phyloP scores from a whole-genome alignment of 2,888 invertebrate genomes.

The Lepidocyrtinus sp. region DNA sequence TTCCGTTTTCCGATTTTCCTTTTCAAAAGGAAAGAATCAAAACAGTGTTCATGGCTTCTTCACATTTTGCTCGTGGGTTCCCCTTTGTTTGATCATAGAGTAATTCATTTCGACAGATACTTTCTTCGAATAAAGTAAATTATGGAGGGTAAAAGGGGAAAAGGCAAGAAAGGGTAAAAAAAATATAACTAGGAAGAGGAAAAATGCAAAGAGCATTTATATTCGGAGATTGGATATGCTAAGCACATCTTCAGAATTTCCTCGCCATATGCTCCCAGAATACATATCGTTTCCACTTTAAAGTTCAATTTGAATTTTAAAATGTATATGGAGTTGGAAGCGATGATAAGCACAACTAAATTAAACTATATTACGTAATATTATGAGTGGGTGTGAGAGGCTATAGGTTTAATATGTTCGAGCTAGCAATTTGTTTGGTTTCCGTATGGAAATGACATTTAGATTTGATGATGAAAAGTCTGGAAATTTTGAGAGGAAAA shows the following conservation, averaged over 20 bases:
- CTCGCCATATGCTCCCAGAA: background rate
- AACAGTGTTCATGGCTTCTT: background rate
- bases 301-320: background rate
- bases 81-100: background rate
- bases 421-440: background rate
- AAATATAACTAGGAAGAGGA: background rate
- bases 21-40: conserved; percentile 17
- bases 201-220: background rate
- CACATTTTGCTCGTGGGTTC: background rate
- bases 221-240: background rate
- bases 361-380: background rate
- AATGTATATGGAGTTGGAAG: no score
- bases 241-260: background rate
- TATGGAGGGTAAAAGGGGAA: background rate
- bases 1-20: background rate
- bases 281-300: background rate
- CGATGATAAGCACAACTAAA: no score
- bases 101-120: background rate
- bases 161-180: background rate
- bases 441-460: background rate
- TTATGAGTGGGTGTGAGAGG: background rate
- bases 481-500: background rate
- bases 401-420: background rate
- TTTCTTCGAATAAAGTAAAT: background rate
- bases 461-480: background rate